Base-by-base conservation (phyloP, 2,797 vertebrate species). In the Anolis apletophallus region DNA sequence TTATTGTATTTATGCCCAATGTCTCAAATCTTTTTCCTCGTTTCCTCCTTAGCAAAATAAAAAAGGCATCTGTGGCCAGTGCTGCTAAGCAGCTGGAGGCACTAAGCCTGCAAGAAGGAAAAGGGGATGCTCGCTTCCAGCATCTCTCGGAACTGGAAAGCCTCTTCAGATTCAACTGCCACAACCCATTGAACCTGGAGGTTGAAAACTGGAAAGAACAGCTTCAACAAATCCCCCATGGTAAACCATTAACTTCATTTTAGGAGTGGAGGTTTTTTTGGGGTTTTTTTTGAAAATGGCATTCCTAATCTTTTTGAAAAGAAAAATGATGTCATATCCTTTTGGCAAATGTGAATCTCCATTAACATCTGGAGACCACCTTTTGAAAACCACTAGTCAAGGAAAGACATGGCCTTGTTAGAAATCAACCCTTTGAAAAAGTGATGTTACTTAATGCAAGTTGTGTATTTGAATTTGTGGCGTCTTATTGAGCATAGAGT, bases 131-230 rank as follows among this genome's bases (percentile, higher is more conserved):
- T 16, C 5, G 2, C 0, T 64, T 94, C 68, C 94, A 93, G 73
- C 94, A 89, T 77, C 91, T 98, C 16, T 50, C 77, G 0, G 88
- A 92, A 36, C 94, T 99, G 12, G 96, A 98, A 94, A 85, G 73
- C 13, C 94, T 98, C 55, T 99, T 98, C 81, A 91, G 94, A 68
- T 99, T 99, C 91, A 90, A 96, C 34, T 78, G 92, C 0, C 64
- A 89, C 0, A 96, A 95, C 6, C 84, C 95, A 19, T 89, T 92
- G 0, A 40, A 96, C 4, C 89, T 80, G 0, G 96, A 97, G 89
- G 92, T 89, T 68, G 90, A 95, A 9, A 73, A 92, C 57, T 98
- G 99, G 90, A 89, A 1, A 23, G 85, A 92, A n/a, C 95, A 92
- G 87, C 94, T 97, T 55, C 88, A 89, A 77, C 92, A 90, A 67